Evolutionary conservation across 2,797 vertebrate species (phyloP).

Genomic region (Phrynocephalus vlangalii): DNA sequence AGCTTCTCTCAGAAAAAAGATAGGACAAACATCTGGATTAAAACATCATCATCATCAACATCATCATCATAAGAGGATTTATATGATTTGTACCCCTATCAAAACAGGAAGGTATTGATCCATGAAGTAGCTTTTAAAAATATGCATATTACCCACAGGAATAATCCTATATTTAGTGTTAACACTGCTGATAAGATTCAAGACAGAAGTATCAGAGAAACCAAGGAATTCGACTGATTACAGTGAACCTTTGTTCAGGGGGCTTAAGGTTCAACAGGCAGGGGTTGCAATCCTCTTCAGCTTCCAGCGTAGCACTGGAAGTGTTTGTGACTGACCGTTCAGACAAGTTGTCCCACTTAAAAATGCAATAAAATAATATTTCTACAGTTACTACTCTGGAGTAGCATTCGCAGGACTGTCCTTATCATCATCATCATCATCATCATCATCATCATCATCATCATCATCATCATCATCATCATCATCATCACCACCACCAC

Average conservation of each 20-base stretch:
- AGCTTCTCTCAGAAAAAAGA: neutral
- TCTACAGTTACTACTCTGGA: constrained; percentile 9
- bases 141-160: neutral
- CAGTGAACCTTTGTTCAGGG: neutral
- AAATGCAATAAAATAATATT: constrained; percentile 25
- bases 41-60: too few species aligned
- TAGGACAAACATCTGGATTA: neutral
- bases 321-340: neutral
- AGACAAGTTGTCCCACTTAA: neutral
- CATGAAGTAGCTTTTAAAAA: neutral
- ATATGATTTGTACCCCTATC: neutral
- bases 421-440: too few species aligned
- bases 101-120: neutral
- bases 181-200: neutral
- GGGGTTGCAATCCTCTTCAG: too few species aligned
- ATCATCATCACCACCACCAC: too few species aligned
- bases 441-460: too few species aligned
- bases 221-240: neutral
- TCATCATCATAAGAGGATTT: neutral
- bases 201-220: neutral
- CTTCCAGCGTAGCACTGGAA: neutral
- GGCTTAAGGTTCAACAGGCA: too few species aligned
- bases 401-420: neutral
- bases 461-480: too few species aligned
- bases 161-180: neutral